Evolutionary conservation across 2,888 invertebrate genomes (phyloP), one percentile per base, ranked within the genome.

Genomic region (Lypha dubia): DNA sequence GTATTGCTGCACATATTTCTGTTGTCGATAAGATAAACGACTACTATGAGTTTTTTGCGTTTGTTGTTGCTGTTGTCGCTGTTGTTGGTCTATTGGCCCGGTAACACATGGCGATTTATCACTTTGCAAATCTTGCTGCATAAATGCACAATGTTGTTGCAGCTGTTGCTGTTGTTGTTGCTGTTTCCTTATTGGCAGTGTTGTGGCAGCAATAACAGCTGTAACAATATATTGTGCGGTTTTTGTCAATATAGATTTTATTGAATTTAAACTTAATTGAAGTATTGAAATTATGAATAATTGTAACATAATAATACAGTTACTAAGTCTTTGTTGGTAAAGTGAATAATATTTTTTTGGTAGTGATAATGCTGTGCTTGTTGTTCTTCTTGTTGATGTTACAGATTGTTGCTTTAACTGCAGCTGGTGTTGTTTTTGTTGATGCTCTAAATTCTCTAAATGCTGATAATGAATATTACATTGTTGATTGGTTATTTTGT

Each of bases 71-170:
- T 74, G 56, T n/a, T 62, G 85, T 44, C 84, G 86, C 11, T 84
- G 81, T 24, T 83, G 73, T 15, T 76, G 75, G 6, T 51, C 28
- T 24, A 1, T 70, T 76, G 65, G 51, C 44, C 76, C 15, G 22
- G 2, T 60, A 56, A 9, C 17, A 65, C 35, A 3, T 9, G 24
- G 46, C 24, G 28, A 56, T 63, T 32, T 70, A 56, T 68, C 58
- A 79, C 53, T 79, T 35, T 82, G 82, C 87, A 86, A 88, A 89
- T 91, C 88, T 89, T 90, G 88, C 89, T 89, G 70, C 90, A 90
- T 85, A 15, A 79, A 56, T 46, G 41, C 17, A 87, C 62, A 67
- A 76, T 83, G 63, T 38, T 68, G 68, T 56, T 65, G 70, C 79
- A 83, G 80, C 60, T 83, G 84, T 74, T 87, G 67, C 35, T 32